Evolutionary conservation across 2,888 invertebrate species (phyloP).

Genomic region (Drosophila setosimentum): DNA sequence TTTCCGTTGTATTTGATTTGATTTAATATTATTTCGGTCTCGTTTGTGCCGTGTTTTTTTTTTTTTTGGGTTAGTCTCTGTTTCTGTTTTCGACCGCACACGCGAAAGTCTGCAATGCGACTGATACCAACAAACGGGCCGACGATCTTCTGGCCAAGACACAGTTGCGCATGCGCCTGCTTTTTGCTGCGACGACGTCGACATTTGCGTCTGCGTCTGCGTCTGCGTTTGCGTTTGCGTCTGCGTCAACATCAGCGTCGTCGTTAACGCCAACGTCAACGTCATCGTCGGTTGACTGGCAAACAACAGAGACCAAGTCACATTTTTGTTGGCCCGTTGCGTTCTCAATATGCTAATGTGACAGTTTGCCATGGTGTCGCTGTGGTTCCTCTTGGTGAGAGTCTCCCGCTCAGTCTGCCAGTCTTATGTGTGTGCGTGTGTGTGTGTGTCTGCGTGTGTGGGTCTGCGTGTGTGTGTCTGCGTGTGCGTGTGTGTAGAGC

Average conservation of each 20-base stretch:
- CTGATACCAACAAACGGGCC: conserved; percentile 64
- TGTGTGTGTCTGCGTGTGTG: conserved; percentile 5
- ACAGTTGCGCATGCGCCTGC: conserved; percentile 68
- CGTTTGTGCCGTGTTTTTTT: background rate
- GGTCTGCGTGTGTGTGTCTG: background rate
- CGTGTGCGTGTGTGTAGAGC: conserved; percentile 10
- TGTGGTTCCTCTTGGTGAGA: conserved; percentile 41
- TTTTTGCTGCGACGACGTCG: conserved; percentile 15
- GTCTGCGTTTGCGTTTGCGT: conserved; percentile 1
- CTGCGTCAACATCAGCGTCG: background rate
- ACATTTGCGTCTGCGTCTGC: background rate
- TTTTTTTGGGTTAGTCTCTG: background rate
- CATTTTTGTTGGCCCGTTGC: conserved; percentile 67
- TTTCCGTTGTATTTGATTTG: background rate
- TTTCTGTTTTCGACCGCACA: conserved; percentile 65
- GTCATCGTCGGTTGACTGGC: conserved; percentile 52
- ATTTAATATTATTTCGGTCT: conserved; percentile 10
- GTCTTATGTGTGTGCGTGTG: background rate
- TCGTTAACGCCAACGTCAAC: conserved; percentile 14
- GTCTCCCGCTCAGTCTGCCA: conserved; percentile 21
- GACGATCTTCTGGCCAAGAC: conserved; percentile 63
- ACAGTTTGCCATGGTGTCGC: conserved; percentile 71
- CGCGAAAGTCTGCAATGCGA: conserved; percentile 81
- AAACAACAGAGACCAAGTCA: conserved; percentile 62
- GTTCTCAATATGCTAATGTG: conserved; percentile 80